phyloP scores from a whole-genome alignment of 2,797 vertebrate genomes.

The Naso thynnoides region DNA sequence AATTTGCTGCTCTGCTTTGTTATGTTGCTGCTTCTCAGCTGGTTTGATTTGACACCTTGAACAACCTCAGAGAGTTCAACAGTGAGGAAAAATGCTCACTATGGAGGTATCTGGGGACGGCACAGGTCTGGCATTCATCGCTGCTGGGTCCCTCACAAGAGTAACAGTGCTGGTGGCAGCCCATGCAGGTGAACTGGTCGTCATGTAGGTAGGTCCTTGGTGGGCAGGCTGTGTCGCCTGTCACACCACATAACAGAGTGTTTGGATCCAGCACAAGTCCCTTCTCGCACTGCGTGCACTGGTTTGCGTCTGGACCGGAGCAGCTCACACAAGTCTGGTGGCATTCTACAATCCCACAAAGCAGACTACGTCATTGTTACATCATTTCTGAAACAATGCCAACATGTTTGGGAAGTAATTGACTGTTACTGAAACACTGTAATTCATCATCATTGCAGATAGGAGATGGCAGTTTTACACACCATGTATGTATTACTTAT shows the following conservation, averaged over 20 bases:
- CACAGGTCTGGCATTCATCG: slow-evolving; percentile 80
- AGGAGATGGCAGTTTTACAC: not conserved
- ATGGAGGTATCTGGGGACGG: slow-evolving; percentile 78
- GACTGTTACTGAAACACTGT: not conserved
- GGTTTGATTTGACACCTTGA: no score
- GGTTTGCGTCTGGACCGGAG: slow-evolving; percentile 80
- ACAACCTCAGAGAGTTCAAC: not conserved
- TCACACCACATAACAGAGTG: slow-evolving; percentile 81
- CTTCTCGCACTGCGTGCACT: slow-evolving; percentile 84
- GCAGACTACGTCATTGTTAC: not conserved
- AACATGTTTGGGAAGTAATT: not conserved
- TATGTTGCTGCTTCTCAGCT: no score
- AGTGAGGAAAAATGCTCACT: slow-evolving; percentile 71
- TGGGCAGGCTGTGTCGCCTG: slow-evolving; percentile 81
- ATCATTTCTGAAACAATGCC: not conserved
- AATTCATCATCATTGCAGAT: not conserved
- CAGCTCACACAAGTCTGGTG: slow-evolving; percentile 86
- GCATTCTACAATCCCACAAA: slow-evolving; percentile 79
- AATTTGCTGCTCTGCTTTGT: no score
- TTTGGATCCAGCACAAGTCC: slow-evolving; percentile 85
- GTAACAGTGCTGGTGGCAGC: slow-evolving; percentile 81
- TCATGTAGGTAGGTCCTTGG: slow-evolving; percentile 82
- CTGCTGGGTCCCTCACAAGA: slow-evolving; percentile 80
- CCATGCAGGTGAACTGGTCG: slow-evolving; percentile 85
- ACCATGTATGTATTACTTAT: not conserved